These are phyloP conservation scores for Acleris cristana DNA, from an alignment of 2,888 invertebrate genomes.

Conservation along the genomic window DNA sequence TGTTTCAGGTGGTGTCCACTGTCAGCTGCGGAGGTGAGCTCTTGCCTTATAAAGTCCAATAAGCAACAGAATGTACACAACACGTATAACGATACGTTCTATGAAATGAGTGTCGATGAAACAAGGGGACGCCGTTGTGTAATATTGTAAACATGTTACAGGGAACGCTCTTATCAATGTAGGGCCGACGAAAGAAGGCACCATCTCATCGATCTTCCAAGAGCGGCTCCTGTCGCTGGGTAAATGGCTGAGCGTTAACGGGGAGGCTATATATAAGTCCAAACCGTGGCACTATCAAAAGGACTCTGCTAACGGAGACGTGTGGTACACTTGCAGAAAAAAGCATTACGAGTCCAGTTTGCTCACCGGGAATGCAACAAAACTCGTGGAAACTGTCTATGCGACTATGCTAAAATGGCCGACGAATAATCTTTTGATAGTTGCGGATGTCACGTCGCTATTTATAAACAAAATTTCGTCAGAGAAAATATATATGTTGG, in stretches of 20 bases:
- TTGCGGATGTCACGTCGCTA: conserved; percentile 69
- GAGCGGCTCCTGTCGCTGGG: conserved; percentile 92
- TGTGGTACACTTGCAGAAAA: conserved; percentile 85
- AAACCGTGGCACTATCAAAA: conserved; percentile 93
- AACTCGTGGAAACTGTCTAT: conserved; percentile 69
- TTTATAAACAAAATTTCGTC: conserved; percentile 46
- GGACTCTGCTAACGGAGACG: conserved; percentile 86
- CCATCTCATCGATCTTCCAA: conserved; percentile 93
- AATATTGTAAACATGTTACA: conserved; percentile 48
- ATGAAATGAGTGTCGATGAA: no score
- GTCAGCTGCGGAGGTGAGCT: conserved; percentile 92
- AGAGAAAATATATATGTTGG: conserved; percentile 73
- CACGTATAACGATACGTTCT: no score
- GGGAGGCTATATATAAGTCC: conserved; percentile 92
- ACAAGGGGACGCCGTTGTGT: no score
- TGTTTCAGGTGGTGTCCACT: conserved; percentile 88
- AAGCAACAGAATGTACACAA: no score
- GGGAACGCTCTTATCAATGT: conserved; percentile 92
- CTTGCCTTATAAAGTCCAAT: no score
- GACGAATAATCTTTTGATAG: conserved; percentile 66
- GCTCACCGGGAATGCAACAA: conserved; percentile 1
- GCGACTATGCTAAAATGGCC: conserved; percentile 87
- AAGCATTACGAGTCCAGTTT: conserved; percentile 15
- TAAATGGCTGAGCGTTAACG: conserved; percentile 91
- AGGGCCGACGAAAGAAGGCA: conserved; percentile 95